Evolutionary conservation across 2,888 invertebrate species (phyloP).

Genomic region (Tetranychus truncatus): DNA sequence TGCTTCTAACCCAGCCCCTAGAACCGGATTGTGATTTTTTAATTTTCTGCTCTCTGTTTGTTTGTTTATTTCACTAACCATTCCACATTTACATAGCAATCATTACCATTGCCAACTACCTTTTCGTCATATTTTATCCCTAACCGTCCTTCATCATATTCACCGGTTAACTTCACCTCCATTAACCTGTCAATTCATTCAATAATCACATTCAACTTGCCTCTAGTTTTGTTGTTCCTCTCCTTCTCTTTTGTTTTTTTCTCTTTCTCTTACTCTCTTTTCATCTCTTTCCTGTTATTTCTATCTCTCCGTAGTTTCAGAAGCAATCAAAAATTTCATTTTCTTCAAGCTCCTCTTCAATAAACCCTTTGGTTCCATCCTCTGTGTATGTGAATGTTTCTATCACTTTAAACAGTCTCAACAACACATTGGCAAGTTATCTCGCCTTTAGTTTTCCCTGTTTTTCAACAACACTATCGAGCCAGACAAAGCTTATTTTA

Average conservation of each 20-base stretch:
- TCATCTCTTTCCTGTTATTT: neutral
- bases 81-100: too few relatives aligned
- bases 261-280: neutral
- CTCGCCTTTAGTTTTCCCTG: neutral
- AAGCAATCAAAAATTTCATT: neutral
- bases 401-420: too few relatives aligned
- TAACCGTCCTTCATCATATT: too few relatives aligned
- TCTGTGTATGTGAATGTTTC: too few relatives aligned
- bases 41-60: too few relatives aligned
- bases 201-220: neutral
- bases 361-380: neutral
- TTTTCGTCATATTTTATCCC: too few relatives aligned
- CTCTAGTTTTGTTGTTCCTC: neutral
- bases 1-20: too few relatives aligned
- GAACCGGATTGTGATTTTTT: too few relatives aligned
- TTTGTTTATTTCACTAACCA: too few relatives aligned
- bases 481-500: too few relatives aligned
- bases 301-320: neutral
- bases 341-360: neutral
- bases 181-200: neutral
- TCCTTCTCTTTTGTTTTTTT: constrained; percentile 2
- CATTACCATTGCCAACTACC: too few relatives aligned
- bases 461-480: neutral
- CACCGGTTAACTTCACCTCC: neutral
- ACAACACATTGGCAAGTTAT: neutral